phyloP scores from a whole-genome alignment of 2,797 vertebrate species.

The Bradypus variegatus region DNA sequence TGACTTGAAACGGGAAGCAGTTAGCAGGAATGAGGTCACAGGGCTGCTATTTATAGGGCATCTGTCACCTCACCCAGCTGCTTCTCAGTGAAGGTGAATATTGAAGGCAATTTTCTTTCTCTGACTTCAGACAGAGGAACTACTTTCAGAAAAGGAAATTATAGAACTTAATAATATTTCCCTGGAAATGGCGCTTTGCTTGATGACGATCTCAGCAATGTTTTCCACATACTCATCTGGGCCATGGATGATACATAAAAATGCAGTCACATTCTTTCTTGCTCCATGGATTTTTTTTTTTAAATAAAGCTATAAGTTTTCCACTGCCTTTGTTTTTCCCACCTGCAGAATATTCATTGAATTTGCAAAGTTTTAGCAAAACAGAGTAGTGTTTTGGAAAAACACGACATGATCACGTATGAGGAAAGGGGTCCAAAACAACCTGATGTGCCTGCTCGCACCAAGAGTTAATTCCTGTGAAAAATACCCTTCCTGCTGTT shows the following conservation, averaged over 20 bases:
- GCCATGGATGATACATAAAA: slow-evolving; percentile 58
- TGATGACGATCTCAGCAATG: slow-evolving; percentile 32
- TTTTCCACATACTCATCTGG: slow-evolving; percentile 47
- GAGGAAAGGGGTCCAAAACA: not conserved
- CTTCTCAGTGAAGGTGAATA: slow-evolving; percentile 62
- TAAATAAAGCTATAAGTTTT: slow-evolving; percentile 23
- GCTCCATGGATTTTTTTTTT: not conserved
- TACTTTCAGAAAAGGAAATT: slow-evolving; percentile 62
- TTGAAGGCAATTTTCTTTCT: slow-evolving; percentile 65
- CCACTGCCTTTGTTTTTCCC: not conserved
- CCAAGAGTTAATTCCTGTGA: slow-evolving; percentile 55
- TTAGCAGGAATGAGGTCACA: slow-evolving; percentile 60
- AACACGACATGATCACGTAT: not conserved
- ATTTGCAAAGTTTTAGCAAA: slow-evolving; percentile 47
- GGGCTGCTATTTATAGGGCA: slow-evolving; percentile 60
- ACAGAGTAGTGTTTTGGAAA: not conserved
- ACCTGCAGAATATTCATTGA: slow-evolving; percentile 31
- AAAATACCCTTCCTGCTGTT: slow-evolving; percentile 47
- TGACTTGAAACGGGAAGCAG: slow-evolving; percentile 49
- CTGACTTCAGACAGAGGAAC: slow-evolving; percentile 55
- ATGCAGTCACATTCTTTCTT: slow-evolving; percentile 44
- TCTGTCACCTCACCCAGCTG: slow-evolving; percentile 56
- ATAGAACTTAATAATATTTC: slow-evolving; percentile 63
- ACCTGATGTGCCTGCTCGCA: not conserved
- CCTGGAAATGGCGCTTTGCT: slow-evolving; percentile 57